These are phyloP conservation scores for Magallana nippona DNA, from an alignment of 2,888 invertebrate genomes.

Conservation along the genomic window DNA sequence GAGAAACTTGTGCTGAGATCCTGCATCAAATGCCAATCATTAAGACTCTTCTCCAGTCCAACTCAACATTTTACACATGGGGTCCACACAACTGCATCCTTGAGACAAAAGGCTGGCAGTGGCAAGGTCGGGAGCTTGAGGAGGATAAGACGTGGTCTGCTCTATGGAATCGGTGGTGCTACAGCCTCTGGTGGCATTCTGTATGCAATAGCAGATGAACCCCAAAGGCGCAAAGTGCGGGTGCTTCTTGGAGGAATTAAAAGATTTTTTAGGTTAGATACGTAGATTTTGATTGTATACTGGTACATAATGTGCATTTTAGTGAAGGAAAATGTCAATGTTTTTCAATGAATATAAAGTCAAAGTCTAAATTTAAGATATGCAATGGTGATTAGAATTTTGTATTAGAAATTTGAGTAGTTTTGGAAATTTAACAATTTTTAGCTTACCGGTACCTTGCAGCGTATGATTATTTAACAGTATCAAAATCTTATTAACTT, in stretches of 20 bases:
- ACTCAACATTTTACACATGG: background rate
- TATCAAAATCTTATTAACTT: too few relatives aligned
- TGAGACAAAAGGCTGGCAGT: constrained; percentile 1
- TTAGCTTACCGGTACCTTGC: too few relatives aligned
- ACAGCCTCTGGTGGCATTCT: constrained; percentile 46
- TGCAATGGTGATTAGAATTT: background rate
- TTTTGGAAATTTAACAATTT: constrained; percentile 36
- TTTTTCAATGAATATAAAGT: constrained; percentile 75
- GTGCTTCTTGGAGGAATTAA: constrained; percentile 72
- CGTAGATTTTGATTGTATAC: background rate
- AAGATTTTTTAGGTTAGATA: constrained; percentile 72
- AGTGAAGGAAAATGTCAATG: background rate
- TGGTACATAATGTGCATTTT: too few relatives aligned
- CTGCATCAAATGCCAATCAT: background rate
- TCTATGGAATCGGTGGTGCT: constrained; percentile 7
- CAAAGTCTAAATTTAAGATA: background rate
- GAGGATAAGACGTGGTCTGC: background rate
- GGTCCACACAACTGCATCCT: background rate
- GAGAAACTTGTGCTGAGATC: constrained; percentile 10
- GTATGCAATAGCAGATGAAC: constrained; percentile 58
- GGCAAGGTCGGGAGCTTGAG: background rate
- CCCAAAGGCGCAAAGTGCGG: constrained; percentile 67
- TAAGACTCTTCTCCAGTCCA: background rate
- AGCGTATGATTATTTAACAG: too few relatives aligned
- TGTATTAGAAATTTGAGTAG: background rate